Evolutionary conservation across 2,888 invertebrate genomes (phyloP), one percentile per base, ranked within the genome.

Genomic region (Mesodorylaimus sp.): DNA sequence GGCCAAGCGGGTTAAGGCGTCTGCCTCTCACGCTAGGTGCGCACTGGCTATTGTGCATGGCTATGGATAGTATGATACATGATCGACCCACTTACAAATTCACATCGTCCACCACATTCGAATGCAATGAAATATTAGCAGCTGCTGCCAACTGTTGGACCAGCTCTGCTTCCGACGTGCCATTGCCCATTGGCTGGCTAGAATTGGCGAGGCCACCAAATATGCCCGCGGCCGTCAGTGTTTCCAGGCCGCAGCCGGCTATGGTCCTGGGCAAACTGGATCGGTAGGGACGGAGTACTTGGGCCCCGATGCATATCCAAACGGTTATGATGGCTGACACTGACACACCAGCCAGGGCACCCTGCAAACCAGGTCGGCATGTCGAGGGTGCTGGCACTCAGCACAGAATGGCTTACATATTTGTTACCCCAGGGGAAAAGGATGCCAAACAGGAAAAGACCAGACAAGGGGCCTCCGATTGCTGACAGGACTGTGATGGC

Each of bases 341-440:
- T 2, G 47, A 16, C 7, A 32, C 46, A 24, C 50, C 50, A 23
- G 23, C 41, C 3, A 47, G 5, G 2, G 36, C 50, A 2, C 50
- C 50, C 50, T 50, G 2, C 53, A 42, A 56, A 56, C 16, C 55
- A 58, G 45, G 52, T 56, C 29, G 67, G 66, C 1, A 75, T 63
- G 0, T 73, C 66, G 0, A 82, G 81, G 13, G 65, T 50, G 0
- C 84, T 79, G 2, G 77, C 76, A 0, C 85, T 85, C 64, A 88
- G 83, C 47, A 83, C 84, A 13, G 72, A 60, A 10, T 81, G 70
- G 0, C 78, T 79, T 27, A 86, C 86, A 78, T 79, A 39, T 44
- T 53, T 50, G 21, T 52, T 56, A 5, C 58, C 56, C 24, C 48
- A 53, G 5, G 59, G 61, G n/a, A 60, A 52, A 44, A 63, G 61